Percentiles rank a stretch among this genome's conserved stretches.
phyloP scores from a whole-genome alignment of 2,888 invertebrate genomes.

The Rhorus exstirpatorius region DNA sequence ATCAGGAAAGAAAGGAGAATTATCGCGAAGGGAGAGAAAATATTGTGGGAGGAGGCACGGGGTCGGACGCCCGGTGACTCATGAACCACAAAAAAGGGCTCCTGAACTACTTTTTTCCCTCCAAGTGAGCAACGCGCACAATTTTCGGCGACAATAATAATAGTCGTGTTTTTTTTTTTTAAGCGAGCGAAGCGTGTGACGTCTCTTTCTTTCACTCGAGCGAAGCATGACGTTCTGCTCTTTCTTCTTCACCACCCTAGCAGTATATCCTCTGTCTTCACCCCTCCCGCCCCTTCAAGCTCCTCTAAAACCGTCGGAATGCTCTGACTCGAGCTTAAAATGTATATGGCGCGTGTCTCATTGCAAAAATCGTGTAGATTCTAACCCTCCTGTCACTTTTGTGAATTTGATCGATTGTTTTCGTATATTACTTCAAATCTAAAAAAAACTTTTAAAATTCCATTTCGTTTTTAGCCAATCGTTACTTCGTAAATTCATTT shows the following conservation, averaged over 20 bases:
- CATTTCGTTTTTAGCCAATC: too few relatives aligned
- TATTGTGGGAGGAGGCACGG: conserved; percentile 32
- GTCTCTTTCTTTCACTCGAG: conserved; percentile 15
- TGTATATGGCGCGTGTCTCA: too few relatives aligned
- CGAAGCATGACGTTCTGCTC: too few relatives aligned
- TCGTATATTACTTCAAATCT: too few relatives aligned
- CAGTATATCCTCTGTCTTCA: conserved; percentile 27
- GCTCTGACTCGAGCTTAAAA: background rate
- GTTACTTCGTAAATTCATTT: too few relatives aligned
- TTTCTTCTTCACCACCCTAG: conserved; percentile 39
- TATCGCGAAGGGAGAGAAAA: conserved; percentile 65
- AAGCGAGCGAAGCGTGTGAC: conserved; percentile 60
- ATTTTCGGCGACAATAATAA: conserved; percentile 69
- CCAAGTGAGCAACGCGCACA: conserved; percentile 42
- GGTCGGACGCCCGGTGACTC: conserved; percentile 41
- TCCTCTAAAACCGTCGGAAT: background rate
- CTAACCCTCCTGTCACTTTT: too few relatives aligned
- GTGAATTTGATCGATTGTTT: too few relatives aligned
- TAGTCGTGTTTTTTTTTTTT: conserved; percentile 68
- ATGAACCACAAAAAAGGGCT: conserved; percentile 63
- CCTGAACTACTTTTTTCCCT: conserved; percentile 24
- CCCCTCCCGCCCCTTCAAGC: background rate
- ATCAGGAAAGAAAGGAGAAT: conserved; percentile 54
- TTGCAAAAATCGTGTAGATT: too few relatives aligned
- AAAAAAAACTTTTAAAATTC: too few relatives aligned